Evolutionary conservation across 2,797 vertebrate species (phyloP), one percentile per base, ranked within the genome.

Genomic region (Synaphobranchus kaupii): DNA sequence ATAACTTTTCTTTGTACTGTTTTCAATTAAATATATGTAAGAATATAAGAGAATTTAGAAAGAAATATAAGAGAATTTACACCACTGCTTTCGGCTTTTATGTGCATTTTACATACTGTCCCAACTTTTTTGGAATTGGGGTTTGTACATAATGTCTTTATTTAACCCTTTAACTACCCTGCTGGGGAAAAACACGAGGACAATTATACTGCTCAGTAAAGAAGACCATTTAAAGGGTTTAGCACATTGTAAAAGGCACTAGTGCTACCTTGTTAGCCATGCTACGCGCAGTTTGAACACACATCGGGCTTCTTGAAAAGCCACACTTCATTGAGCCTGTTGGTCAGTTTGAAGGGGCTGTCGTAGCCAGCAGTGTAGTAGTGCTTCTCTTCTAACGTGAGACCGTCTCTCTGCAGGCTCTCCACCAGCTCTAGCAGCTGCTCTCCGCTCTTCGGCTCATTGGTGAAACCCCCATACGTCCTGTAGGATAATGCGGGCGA

Each of bases 311-410:
- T 94, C 91, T 95, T 94, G 85, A 96, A 93, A 87, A 97, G 60
- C 96, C 96, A 97, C 10, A 97, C 95, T 91, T 98, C 96, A 0
- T 97, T 96, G 88, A 90, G 94, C 93, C 95, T 95, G n/a, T 97
- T 95, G 88, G 95, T 92, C 88, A 97, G 93, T 88, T 98, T 95
- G 90, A 96, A 95, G 87, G 95, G 97, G 88, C 95, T 97, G 92
- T 95, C 95, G 3, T 97, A 97, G 81, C 97, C 96, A 0, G 93
- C 96, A 0, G 92, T 88, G 85, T 97, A 98, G 92, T 94, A 98
- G 0, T 96, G 96, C 52, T 92, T 92, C 44, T 97, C 96, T 0
- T 95, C 89, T 28, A 94, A 96, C 39, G 85, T 87, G 88, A 95
- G 94, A 0, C 95, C 94, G 78, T 97, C 96, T 84, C 95, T 93